phyloP scores from a whole-genome alignment of 2,113 vertebrate species.

The Buteo buteo region DNA sequence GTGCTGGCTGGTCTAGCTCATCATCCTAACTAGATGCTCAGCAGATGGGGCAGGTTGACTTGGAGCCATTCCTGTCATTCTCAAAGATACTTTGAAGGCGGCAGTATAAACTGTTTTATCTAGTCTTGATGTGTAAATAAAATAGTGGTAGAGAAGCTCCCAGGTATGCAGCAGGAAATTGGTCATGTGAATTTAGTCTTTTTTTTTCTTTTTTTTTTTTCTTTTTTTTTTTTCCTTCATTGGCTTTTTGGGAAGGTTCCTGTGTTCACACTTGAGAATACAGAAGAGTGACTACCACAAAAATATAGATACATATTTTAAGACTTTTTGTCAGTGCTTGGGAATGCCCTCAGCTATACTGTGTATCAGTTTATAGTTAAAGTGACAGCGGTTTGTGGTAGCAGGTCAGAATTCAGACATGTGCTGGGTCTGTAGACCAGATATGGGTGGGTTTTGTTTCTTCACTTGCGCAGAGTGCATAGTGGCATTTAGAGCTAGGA shows the following conservation, averaged over 20 bases:
- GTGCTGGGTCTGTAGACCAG: background rate
- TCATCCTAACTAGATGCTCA: background rate
- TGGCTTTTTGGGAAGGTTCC: background rate
- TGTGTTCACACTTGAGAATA: fast-evolving
- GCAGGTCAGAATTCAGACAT: fast-evolving
- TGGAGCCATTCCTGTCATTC: background rate
- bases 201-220: background rate
- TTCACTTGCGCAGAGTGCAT: fast-evolving
- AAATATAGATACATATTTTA: background rate
- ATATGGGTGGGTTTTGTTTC: background rate
- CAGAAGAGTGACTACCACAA: background rate
- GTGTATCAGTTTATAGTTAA: background rate
- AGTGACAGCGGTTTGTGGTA: background rate
- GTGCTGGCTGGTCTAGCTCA: background rate
- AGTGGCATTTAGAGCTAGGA: background rate
- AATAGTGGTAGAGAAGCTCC: background rate
- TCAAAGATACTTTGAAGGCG: background rate
- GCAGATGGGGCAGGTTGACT: background rate
- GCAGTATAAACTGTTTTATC: background rate
- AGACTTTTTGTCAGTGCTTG: background rate
- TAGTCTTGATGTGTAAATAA: background rate
- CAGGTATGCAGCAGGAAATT: background rate
- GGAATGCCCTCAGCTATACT: background rate
- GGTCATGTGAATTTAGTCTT: background rate
- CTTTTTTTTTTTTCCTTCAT: background rate